Percentiles rank a stretch among this genome's conserved stretches.
These are phyloP conservation scores for Microcebus murinus DNA, from an alignment of 2,113 vertebrate species.

Conservation along the genomic window DNA sequence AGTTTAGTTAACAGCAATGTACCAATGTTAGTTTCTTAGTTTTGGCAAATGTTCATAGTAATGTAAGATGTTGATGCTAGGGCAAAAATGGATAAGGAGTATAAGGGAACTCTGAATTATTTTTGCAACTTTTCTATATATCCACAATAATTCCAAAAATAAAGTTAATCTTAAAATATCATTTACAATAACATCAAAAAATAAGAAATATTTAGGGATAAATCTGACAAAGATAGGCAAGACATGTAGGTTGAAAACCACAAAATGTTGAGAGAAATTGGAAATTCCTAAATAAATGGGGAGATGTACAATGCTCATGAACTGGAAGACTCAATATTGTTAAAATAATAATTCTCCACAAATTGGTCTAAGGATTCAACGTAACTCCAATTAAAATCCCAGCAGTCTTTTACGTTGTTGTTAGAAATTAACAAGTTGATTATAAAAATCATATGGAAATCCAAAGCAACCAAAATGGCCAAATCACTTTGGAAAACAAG, in stretches of 20 bases:
- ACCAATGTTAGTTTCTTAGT: not conserved
- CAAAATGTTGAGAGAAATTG: not conserved
- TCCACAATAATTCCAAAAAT: not conserved
- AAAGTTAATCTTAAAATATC: not conserved
- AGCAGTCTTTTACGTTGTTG: not conserved
- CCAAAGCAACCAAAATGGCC: not conserved
- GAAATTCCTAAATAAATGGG: not conserved
- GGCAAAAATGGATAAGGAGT: not conserved
- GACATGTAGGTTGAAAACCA: not conserved
- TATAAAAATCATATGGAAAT: constrained; percentile 9
- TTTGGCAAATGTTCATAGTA: not conserved
- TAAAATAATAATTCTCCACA: constrained; percentile 10
- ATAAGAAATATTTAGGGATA: not conserved
- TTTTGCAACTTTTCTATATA: not conserved
- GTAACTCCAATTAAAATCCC: not conserved
- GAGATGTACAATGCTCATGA: not conserved
- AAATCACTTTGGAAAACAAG: not conserved
- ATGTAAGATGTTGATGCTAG: not conserved
- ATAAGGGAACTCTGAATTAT: not conserved
- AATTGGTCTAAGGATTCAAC: not conserved
- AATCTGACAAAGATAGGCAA: not conserved
- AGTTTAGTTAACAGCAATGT: not conserved
- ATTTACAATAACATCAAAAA: not conserved
- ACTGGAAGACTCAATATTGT: not conserved
- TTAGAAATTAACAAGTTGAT: constrained; percentile 24